Evolutionary conservation across 1,140 invertebrate species (phyloP).

Genomic region (Ceratina calcarata): DNA sequence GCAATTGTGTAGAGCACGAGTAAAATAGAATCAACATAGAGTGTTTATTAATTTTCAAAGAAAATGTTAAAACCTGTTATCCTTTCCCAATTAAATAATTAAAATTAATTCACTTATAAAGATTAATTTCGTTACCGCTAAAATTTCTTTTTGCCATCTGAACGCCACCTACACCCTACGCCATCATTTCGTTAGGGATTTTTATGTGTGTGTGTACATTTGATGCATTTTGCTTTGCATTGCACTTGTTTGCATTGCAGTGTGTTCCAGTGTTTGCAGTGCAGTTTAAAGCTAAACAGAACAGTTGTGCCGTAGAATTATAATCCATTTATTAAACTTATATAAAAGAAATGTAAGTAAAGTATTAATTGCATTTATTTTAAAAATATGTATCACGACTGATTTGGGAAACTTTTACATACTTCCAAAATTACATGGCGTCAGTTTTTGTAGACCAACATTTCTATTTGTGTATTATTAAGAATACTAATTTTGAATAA

Average conservation of each 20-base stretch:
- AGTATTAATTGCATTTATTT: constrained; percentile 2
- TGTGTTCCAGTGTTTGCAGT: constrained; percentile 46
- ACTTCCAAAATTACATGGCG: constrained; percentile 12
- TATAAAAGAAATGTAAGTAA: constrained; percentile 24
- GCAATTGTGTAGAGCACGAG: too few species aligned
- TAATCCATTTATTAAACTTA: neutral
- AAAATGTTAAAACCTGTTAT: neutral
- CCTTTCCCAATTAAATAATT: too few species aligned
- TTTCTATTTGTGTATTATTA: neutral
- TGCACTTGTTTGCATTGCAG: constrained; percentile 56
- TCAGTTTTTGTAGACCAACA: constrained; percentile 14
- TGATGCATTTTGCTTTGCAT: too few species aligned
- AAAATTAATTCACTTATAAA: too few species aligned
- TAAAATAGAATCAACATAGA: constrained; percentile 22
- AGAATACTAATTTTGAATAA: too few species aligned
- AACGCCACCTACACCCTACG: too few species aligned
- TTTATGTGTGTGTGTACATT: too few species aligned
- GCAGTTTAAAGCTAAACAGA: constrained; percentile 5
- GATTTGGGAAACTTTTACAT: neutral
- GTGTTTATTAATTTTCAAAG: constrained; percentile 29
- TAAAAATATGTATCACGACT: neutral
- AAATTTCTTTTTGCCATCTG: too few species aligned
- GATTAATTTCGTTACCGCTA: too few species aligned
- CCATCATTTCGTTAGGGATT: too few species aligned
- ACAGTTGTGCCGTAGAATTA: neutral